phyloP scores from a whole-genome alignment of 2,113 vertebrate species.

The Hydrolagus affinis region DNA sequence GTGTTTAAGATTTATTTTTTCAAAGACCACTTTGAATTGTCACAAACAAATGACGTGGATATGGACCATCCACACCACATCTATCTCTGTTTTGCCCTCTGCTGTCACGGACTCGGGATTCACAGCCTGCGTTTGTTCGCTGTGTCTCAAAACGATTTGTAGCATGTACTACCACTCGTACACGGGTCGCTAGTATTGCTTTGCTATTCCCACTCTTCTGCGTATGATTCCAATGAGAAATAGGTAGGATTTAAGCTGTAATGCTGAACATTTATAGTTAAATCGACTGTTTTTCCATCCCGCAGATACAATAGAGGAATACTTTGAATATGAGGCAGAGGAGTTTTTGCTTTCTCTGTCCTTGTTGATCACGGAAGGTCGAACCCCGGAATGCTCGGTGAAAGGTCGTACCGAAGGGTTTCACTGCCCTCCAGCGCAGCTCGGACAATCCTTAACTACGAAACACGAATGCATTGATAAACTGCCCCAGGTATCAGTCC shows the following conservation, averaged over 20 bases:
- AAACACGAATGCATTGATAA: conserved; percentile 93
- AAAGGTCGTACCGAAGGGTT: conserved; percentile 91
- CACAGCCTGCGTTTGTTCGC: neutral
- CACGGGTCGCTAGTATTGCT: neutral
- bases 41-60: neutral
- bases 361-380: conserved; percentile 89
- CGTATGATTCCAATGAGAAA: neutral
- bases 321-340: conserved; percentile 93
- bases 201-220: neutral
- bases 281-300: conserved; percentile 35
- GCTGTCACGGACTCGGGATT: neutral
- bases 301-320: conserved; percentile 83
- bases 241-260: neutral
- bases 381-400: conserved; percentile 85
- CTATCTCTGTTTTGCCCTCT: neutral
- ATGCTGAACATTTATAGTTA: neutral
- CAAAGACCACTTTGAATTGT: conserved; percentile 4
- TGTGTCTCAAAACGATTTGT: neutral
- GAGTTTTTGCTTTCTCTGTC: conserved; percentile 94
- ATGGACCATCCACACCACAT: neutral
- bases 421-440: conserved; percentile 91
- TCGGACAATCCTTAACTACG: conserved; percentile 64
- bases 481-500: conserved; percentile 72
- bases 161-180: neutral
- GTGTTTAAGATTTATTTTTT: neutral